Conservation (phyloP, 2,113 vertebrate species). For the Australoheros scitulus region DNA sequence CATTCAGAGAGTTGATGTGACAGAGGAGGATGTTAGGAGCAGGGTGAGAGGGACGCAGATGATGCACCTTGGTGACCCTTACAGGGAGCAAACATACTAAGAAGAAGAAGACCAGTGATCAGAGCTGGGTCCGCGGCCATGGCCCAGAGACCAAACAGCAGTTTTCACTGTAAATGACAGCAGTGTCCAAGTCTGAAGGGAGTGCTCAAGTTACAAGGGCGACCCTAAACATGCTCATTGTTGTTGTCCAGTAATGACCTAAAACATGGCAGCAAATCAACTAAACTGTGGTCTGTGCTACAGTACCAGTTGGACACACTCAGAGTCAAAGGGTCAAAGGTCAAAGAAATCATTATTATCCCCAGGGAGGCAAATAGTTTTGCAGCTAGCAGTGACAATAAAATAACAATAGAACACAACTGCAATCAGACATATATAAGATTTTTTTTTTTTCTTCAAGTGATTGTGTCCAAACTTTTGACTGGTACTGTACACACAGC, state of each 20-base stretch:
- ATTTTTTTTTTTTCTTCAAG: no score
- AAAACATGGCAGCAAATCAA: fast-evolving
- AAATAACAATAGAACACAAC: no score
- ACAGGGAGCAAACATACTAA: fast-evolving
- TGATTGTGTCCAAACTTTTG: no score
- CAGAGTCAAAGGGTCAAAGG: no score
- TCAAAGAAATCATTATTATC: no score
- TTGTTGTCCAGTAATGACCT: background rate
- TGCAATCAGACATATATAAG: no score
- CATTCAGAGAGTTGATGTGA: background rate
- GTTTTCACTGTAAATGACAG: no score
- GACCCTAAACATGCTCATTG: background rate
- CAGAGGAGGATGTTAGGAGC: background rate
- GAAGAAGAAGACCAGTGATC: background rate
- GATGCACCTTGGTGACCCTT: background rate
- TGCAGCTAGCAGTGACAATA: no score
- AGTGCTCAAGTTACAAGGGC: background rate
- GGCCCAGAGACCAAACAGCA: background rate
- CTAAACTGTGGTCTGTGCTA: background rate
- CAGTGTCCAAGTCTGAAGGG: background rate
- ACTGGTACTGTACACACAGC: no score
- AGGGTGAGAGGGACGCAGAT: background rate
- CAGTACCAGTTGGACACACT: no score
- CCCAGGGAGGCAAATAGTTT: no score
- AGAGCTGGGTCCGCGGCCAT: background rate